Base-by-base conservation (phyloP, 2,888 invertebrate species). In the Gastracanthus pulcherrimus region DNA sequence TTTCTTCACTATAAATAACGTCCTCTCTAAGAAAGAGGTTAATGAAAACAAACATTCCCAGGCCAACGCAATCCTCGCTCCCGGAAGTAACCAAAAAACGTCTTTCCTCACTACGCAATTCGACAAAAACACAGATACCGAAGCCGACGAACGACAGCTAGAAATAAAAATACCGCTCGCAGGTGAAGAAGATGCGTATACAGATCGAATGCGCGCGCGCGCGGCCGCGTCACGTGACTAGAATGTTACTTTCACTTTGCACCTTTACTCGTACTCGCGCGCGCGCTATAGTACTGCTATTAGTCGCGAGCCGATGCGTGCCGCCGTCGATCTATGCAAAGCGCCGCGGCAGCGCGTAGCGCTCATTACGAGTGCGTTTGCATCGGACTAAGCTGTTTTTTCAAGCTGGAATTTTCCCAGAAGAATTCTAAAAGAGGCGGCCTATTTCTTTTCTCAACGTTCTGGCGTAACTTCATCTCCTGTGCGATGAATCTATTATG, bases 191-290 rank as follows among this genome's bases (percentile, higher is more conserved):
- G 13, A 51, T 31, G 41, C 31, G 34, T 16, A 62, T n/a, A n/a
- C n/a, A n/a, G 51, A 7, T n/a, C 13, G n/a, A 5, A 2, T 29
- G n/a, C 31, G 60, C 31, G 67, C 38, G 41, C 13, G 66, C 48
- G 36, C 51, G 9, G 16, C 29, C 62, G 84, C 85, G 84, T 86
- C 88, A 87, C 86, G 87, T 86, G 86, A 84, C 86, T 87, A 87
- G 87, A 87, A 87, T 87, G 86, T 87, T 86, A 88, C 86, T 87
- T 87, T 87, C 88, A 88, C 88, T 87, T 83, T 82, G 81, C 81
- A 81, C 81, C n/a, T 77, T 84, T 82, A 58, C 66, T 26, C 31
- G 48, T n/a, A n/a, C 76, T 41, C 26, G 67, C 16, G 62, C 29
- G 51, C 6, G 36, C 9, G 26, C n/a, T 66, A 66, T 23, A 23